A percentile compares a stretch with the other conserved stretches of the same genome.
Conservation (phyloP, 64 coral and sea anemone species). For the Montipora efflorescens region DNA sequence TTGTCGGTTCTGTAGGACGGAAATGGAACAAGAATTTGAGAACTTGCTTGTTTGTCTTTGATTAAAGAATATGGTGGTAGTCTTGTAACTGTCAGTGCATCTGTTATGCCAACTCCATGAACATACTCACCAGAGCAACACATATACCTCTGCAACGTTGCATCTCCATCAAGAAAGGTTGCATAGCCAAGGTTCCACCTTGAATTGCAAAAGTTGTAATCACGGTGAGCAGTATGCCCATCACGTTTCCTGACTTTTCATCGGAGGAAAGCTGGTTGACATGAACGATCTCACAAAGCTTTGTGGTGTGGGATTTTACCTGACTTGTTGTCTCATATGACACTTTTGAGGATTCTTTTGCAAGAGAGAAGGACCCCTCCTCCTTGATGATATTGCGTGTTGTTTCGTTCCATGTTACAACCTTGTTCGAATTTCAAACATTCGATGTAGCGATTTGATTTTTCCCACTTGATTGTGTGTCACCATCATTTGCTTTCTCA, state of each 20-base stretch:
- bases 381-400: too few species aligned
- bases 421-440: too few species aligned
- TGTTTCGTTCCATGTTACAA: too few species aligned
- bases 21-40: not conserved
- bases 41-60: not conserved
- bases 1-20: not conserved
- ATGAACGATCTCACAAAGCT: not conserved
- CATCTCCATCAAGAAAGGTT: constrained; percentile 1
- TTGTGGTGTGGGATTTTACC: too few species aligned
- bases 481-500: too few species aligned
- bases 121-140: not conserved
- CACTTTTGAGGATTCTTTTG: too few species aligned
- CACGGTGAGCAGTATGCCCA: not conserved
- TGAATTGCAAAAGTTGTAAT: constrained; percentile 16
- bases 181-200: not conserved
- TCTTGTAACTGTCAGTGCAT: not conserved
- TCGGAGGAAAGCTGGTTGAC: not conserved
- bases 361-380: too few species aligned
- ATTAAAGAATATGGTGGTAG: constrained; percentile 10
- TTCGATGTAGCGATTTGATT: too few species aligned
- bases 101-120: not conserved
- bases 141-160: not conserved
- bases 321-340: too few species aligned
- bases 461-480: too few species aligned
- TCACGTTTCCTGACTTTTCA: not conserved